These are phyloP conservation scores for Sinonovacula constricta DNA, from an alignment of 1,140 invertebrate species.

Conservation along the genomic window DNA sequence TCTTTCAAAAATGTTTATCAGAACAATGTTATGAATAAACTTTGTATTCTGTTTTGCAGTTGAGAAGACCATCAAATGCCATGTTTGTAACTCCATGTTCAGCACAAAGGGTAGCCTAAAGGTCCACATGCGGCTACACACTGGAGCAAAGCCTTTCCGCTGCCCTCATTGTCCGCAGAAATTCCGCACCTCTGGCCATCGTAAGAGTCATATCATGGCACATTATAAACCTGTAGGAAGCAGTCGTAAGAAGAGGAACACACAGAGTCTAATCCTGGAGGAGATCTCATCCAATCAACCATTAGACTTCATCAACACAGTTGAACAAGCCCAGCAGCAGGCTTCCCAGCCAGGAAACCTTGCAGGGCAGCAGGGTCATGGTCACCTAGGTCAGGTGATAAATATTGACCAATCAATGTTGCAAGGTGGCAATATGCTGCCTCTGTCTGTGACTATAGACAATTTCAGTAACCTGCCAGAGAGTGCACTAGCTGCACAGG, in stretches of 20 bases:
- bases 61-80: constrained; percentile 77
- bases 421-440: constrained; percentile 64
- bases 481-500: constrained; percentile 65
- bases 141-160: constrained; percentile 85
- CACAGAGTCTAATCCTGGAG: constrained; percentile 23
- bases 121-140: constrained; percentile 86
- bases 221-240: constrained; percentile 76
- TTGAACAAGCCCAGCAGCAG: too few species aligned
- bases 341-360: constrained; percentile 13
- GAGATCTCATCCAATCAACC: constrained; percentile 15
- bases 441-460: constrained; percentile 72
- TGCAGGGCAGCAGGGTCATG: constrained; percentile 44
- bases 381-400: constrained; percentile 69
- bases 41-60: constrained; percentile 57
- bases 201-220: constrained; percentile 78
- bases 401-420: constrained; percentile 72
- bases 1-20: too few species aligned
- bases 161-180: constrained; percentile 83
- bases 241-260: constrained; percentile 50
- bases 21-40: too few species aligned
- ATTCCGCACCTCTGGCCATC: constrained; percentile 82
- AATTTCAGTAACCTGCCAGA: constrained; percentile 56
- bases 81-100: constrained; percentile 76
- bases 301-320: constrained; percentile 41
- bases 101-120: constrained; percentile 81